phyloP scores from a whole-genome alignment of 2,888 invertebrate species.

The Drosophila rellima region DNA sequence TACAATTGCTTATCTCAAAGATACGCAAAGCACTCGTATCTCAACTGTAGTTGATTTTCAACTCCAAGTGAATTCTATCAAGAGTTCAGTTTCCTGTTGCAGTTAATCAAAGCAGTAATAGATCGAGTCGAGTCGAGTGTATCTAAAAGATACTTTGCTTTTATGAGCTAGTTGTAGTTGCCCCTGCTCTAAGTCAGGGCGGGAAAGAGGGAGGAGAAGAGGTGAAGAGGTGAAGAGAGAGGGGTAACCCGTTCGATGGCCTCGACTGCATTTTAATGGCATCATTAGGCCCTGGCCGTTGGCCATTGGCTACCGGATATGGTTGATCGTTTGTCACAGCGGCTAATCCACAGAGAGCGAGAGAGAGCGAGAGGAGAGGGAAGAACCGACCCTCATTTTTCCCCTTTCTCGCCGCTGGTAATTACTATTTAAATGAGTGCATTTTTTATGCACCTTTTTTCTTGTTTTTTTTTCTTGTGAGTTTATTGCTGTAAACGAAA shows the following conservation, averaged over 20 bases:
- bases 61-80: neutral
- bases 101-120: constrained; percentile 11
- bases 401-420: constrained; percentile 31
- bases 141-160: constrained; percentile 3
- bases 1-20: neutral
- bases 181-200: neutral
- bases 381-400: constrained; percentile 1
- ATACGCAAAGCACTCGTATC: constrained; percentile 8
- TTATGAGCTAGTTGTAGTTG: neutral
- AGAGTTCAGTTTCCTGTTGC: constrained; percentile 4
- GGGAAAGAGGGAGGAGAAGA: neutral
- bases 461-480: neutral
- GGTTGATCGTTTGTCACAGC: constrained; percentile 77
- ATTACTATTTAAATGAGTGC: constrained; percentile 78
- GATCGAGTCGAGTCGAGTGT: constrained; percentile 4
- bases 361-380: neutral
- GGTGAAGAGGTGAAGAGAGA: neutral
- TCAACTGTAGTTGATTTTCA: neutral
- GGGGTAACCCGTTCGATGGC: constrained; percentile 51
- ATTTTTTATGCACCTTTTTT: constrained; percentile 56
- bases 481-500: constrained; percentile 46
- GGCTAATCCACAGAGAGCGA: constrained; percentile 46
- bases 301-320: constrained; percentile 74
- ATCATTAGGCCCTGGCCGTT: constrained; percentile 62
- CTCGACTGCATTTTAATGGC: constrained; percentile 69